phyloP scores from a whole-genome alignment of 1,140 invertebrate species.

The Oryzaephilus surinamensis region DNA sequence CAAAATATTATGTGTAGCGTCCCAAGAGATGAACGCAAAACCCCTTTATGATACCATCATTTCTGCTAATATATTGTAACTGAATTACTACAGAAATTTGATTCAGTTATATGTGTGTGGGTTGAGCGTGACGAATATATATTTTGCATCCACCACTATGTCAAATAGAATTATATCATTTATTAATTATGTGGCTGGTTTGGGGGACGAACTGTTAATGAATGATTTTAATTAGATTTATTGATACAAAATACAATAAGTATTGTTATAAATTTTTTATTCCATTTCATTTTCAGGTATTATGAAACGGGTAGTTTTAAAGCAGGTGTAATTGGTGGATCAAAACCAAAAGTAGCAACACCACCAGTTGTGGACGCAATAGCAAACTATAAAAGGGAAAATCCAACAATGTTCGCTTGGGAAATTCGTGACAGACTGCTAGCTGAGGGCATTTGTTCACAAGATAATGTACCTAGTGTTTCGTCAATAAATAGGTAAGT shows the following conservation, averaged over 20 bases:
- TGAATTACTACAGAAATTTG: too few species aligned
- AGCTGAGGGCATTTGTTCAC: constrained; percentile 92
- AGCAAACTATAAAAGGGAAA: constrained; percentile 95
- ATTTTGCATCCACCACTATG: too few species aligned
- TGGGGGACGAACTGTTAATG: background rate
- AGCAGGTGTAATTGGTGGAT: constrained; percentile 97
- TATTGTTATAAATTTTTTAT: too few species aligned
- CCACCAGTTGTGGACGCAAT: constrained; percentile 98
- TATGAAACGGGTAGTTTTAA: constrained; percentile 98
- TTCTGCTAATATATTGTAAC: too few species aligned
- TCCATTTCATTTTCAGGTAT: constrained; percentile 57
- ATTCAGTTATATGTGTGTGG: too few species aligned
- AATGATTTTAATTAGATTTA: background rate
- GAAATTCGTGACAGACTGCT: constrained; percentile 95
- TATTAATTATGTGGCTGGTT: background rate
- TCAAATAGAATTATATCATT: too few species aligned
- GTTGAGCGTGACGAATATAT: too few species aligned
- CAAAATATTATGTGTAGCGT: too few species aligned
- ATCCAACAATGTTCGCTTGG: constrained; percentile 99
- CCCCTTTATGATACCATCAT: too few species aligned
- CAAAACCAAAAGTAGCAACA: constrained; percentile 98
- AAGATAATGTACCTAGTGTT: constrained; percentile 97
- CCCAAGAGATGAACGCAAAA: too few species aligned
- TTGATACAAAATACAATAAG: too few species aligned
- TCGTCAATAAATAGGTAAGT: constrained; percentile 97